Evolutionary conservation across 2,888 invertebrate species (phyloP).

Genomic region (Rotaria sp.): DNA sequence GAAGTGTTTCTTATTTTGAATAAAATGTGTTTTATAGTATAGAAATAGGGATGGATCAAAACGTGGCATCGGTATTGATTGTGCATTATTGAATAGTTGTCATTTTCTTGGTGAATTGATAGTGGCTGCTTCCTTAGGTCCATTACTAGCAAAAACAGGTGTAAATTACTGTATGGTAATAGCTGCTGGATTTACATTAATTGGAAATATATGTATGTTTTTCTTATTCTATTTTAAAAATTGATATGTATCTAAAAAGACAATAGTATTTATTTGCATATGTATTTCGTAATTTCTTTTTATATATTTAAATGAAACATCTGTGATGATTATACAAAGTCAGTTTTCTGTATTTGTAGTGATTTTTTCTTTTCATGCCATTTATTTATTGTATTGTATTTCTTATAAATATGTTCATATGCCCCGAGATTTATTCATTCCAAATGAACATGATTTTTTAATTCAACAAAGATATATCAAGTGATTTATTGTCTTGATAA

Average conservation of each 20-base stretch:
- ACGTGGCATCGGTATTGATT: not conserved
- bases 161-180: not conserved
- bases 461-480: no score
- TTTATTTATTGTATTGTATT: not conserved
- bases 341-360: not conserved
- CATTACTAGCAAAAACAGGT: not conserved
- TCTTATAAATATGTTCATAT: not conserved
- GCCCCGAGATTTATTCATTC: not conserved
- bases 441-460: no score
- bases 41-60: not conserved
- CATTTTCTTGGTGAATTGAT: constrained; percentile 10
- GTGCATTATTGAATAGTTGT: constrained; percentile 1
- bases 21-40: not conserved
- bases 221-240: not conserved
- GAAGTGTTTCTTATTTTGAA: not conserved
- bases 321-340: not conserved
- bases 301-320: not conserved
- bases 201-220: not conserved
- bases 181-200: not conserved
- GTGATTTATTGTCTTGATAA: no score
- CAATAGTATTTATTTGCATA: not conserved
- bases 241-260: not conserved
- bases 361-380: not conserved
- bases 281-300: constrained; percentile 3
- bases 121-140: not conserved